Evolutionary conservation across 2,888 invertebrate genomes (phyloP), one percentile per base, ranked within the genome.

Genomic region (Dioctria rufipes): DNA sequence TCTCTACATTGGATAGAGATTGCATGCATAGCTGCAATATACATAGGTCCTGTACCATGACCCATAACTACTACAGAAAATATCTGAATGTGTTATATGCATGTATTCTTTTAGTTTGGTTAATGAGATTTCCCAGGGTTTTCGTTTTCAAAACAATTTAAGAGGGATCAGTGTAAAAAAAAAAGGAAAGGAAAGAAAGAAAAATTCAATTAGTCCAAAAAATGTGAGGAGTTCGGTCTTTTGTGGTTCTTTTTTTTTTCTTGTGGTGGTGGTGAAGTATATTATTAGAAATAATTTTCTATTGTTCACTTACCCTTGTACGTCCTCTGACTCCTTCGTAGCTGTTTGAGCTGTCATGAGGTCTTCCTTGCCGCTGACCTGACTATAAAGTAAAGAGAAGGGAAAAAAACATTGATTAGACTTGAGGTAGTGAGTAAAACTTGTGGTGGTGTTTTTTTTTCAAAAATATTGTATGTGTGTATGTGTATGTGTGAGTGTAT

Each of bases 271-370:
- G 6, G 9, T 46, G 63, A 63, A 39, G 39, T 25, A 63, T 37
- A 63, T 46, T 49, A 77, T 37, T 77, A 63, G 42, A 42, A 37
- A 25, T 25, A 25, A n/a, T 54, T 54, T 54, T 54, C 11, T 37
- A 25, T 25, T 25, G 25, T 37, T 61, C 37, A 90, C 92, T 92
- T 88, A 92, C 92, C 90, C 91, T 91, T 85, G 90, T 90, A 87
- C 91, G 90, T 85, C 90, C 89, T 86, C 86, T 91, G 11, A 63
- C 63, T 11, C 77, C 77, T 49, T 63, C 77, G 85, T 90, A 90
- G 85, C 91, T 90, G 84, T 90, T 90, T 85, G 89, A 89, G 84
- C 89, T 89, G 86, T 90, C 89, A 88, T 90, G 83, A 81, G 82
- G 84, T 71, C 82, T 78, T 67, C 83, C 81, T 54, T 81, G 82